Base-by-base conservation (phyloP, 2,888 invertebrate genomes). In the Cheilosia soror region DNA sequence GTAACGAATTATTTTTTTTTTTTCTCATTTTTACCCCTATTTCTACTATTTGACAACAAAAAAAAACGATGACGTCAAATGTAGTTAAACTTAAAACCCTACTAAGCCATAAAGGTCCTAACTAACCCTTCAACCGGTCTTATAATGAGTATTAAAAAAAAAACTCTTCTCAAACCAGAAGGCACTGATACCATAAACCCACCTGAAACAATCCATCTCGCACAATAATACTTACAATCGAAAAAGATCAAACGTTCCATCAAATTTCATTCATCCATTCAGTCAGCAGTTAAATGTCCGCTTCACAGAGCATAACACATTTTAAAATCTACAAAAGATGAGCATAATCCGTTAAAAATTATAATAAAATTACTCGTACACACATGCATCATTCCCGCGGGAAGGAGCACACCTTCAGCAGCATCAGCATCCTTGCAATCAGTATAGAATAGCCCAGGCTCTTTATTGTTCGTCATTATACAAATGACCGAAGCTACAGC, bases 401-500 rank as follows among this genome's bases (percentile, higher is more conserved):
- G 42, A 27, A 51, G 9, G 13, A 29, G 47, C 65, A 68, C 78
- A 83, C 78, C 83, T 78, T 68, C 49, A 20, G 15, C 76, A 81
- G 62, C 5, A 29, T n/a, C 40, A 13, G 27, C 31, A 20, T 40
- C 37, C 37, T 42, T 4, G 37, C 68, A 73, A 57, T 69, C 63
- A 60, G 83, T 55, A 51, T 42, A 37, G 11, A 44, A 49, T 20
- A 20, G 49, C 20, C 49, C n/a, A 47, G 2, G 15, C 33, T 31
- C 71, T 66, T 79, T 58, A 84, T 69, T 75, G 71, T 80, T 85
- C 62, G 31, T 55, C 65, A 76, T 75, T 72, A 68, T 60, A 42
- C 58, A 65, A 76, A 66, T 85, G 85, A 85, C 85, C 83, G 68
- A 77, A 77, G 58, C 65, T 27, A 53, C 57, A 58, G n/a, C 13